Percentiles rank a stretch among this genome's conserved stretches.
phyloP scores from a whole-genome alignment of 2,113 vertebrate genomes.

The Vulpes lagopus region DNA sequence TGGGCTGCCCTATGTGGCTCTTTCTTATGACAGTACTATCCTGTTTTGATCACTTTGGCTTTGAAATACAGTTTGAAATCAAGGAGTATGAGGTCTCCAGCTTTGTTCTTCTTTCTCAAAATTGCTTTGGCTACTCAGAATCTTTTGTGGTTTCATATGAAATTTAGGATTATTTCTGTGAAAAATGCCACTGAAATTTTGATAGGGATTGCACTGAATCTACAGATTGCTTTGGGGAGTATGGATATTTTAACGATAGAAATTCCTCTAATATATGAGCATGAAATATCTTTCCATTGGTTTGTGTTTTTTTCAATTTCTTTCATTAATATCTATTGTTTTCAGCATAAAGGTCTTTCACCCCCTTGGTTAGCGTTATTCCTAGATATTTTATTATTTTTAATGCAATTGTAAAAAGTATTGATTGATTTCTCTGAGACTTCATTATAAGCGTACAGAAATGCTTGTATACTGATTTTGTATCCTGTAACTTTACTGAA shows the following conservation, averaged over 20 bases:
- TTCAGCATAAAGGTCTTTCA: background rate
- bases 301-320: background rate
- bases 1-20: too few species aligned
- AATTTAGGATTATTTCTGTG: background rate
- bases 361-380: background rate
- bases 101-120: background rate
- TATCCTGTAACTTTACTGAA: background rate
- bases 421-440: background rate
- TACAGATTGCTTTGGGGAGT: background rate
- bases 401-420: background rate
- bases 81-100: background rate
- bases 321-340: background rate
- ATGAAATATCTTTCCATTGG: background rate
- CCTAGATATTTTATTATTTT: background rate
- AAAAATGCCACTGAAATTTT: background rate
- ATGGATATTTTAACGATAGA: background rate
- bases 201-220: background rate
- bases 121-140: background rate
- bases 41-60: background rate
- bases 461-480: background rate
- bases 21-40: background rate
- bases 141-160: background rate
- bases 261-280: background rate
- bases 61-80: background rate
- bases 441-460: background rate